These are phyloP conservation scores for Drymodes brunneopygia DNA, from an alignment of 2,113 vertebrate species.

Conservation along the genomic window DNA sequence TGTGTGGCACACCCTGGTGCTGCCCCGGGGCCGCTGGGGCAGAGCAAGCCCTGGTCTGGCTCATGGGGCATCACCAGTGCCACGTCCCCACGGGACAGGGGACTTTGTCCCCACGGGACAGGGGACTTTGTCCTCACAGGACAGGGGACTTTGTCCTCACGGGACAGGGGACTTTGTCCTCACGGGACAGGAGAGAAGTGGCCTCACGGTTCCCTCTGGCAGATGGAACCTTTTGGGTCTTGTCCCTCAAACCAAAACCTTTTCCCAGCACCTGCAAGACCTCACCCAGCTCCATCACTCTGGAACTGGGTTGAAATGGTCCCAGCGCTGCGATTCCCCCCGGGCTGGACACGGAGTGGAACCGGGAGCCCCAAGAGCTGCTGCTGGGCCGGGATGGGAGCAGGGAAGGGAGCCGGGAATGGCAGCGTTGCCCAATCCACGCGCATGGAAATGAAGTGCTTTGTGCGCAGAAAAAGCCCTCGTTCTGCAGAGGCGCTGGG, in stretches of 20 bases:
- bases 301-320: fast-evolving
- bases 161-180: background rate
- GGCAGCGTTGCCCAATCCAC: background rate
- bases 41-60: background rate
- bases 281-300: background rate
- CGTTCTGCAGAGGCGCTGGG: background rate
- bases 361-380: fast-evolving
- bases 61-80: fast-evolving
- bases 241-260: background rate
- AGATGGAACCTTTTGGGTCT: background rate
- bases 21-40: background rate
- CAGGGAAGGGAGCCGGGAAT: background rate
- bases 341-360: fast-evolving
- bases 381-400: fast-evolving
- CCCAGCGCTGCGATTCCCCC: fast-evolving
- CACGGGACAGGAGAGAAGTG: fast-evolving
- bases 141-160: background rate
- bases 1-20: too few relatives aligned
- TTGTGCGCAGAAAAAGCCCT: background rate
- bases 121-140: too few relatives aligned
- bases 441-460: background rate
- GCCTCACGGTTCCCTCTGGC: background rate
- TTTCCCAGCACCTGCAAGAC: background rate
- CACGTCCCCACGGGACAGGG: too few relatives aligned
- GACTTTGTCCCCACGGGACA: too few relatives aligned